These are phyloP conservation scores for Hemiprocne comata DNA, from an alignment of 2,113 vertebrate species.

Conservation along the genomic window DNA sequence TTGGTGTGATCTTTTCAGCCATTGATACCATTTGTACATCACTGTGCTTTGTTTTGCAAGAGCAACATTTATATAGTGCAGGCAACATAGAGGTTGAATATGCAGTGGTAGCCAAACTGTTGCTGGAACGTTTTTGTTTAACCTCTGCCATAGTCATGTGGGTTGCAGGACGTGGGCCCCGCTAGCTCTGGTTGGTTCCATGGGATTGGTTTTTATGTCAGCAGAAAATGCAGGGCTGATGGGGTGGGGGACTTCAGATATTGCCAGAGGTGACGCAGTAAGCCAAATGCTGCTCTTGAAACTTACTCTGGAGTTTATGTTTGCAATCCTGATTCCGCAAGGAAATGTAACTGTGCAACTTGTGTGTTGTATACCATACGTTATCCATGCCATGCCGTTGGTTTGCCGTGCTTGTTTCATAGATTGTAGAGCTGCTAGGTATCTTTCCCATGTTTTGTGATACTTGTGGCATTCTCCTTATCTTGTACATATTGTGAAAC, in stretches of 20 bases:
- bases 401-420: constrained; percentile 50
- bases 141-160: constrained; percentile 35
- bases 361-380: not conserved
- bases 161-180: not conserved
- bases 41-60: constrained; percentile 59
- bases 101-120: constrained; percentile 37
- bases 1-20: constrained; percentile 41
- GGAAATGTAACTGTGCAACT: constrained; percentile 31
- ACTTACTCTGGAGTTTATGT: not conserved
- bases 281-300: constrained; percentile 52
- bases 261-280: constrained; percentile 4
- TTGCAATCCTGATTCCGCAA: not conserved
- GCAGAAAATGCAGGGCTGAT: not conserved
- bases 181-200: not conserved
- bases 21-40: constrained; percentile 55
- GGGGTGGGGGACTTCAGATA: not conserved
- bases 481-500: constrained; percentile 12
- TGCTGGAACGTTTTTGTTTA: constrained; percentile 20
- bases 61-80: constrained; percentile 5
- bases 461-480: constrained; percentile 13
- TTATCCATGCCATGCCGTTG: constrained; percentile 16
- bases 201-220: not conserved
- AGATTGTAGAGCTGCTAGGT: constrained; percentile 25
- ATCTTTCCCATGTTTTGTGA: not conserved
- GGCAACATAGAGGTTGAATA: constrained; percentile 30